Conservation (phyloP, 2,888 invertebrate genomes). For the Sinelater perroti region DNA sequence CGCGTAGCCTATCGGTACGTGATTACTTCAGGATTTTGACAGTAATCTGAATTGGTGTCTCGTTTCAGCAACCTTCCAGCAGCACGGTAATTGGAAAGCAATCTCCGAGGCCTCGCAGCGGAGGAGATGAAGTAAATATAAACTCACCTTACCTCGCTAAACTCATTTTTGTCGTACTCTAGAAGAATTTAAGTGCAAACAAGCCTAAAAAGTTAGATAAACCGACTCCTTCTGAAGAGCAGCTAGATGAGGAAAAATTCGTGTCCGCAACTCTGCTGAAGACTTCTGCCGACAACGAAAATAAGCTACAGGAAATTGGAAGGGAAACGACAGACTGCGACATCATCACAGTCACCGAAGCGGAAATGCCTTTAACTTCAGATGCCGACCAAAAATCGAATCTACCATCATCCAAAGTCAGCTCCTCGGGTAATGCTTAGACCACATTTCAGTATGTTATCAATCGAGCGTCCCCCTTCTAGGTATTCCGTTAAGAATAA, state of each 20-base stretch:
- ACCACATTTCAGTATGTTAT: not conserved
- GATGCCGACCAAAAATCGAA: not conserved
- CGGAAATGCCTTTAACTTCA: not conserved
- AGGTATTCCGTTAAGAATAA: slow-evolving; percentile 28
- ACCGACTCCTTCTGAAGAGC: not conserved
- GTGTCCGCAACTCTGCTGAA: not conserved
- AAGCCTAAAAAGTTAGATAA: not conserved
- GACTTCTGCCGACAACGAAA: not conserved
- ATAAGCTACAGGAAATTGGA: too few relatives aligned
- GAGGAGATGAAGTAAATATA: slow-evolving; percentile 17
- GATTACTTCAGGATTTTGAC: too few relatives aligned
- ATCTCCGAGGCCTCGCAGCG: slow-evolving; percentile 15
- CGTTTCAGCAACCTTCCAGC: slow-evolving; percentile 31
- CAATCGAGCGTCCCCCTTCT: slow-evolving; percentile 4
- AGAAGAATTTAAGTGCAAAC: not conserved
- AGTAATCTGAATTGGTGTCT: too few relatives aligned
- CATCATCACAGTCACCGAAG: not conserved
- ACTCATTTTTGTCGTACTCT: not conserved
- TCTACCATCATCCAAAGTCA: not conserved
- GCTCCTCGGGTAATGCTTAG: slow-evolving; percentile 7
- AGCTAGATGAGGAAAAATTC: not conserved
- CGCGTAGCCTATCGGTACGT: slow-evolving; percentile 27
- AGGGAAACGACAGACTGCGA: too few relatives aligned
- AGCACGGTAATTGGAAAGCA: slow-evolving; percentile 2
- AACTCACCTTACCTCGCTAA: not conserved